phyloP scores from a whole-genome alignment of 2,888 invertebrate genomes.

The Neoitamus cyanurus region DNA sequence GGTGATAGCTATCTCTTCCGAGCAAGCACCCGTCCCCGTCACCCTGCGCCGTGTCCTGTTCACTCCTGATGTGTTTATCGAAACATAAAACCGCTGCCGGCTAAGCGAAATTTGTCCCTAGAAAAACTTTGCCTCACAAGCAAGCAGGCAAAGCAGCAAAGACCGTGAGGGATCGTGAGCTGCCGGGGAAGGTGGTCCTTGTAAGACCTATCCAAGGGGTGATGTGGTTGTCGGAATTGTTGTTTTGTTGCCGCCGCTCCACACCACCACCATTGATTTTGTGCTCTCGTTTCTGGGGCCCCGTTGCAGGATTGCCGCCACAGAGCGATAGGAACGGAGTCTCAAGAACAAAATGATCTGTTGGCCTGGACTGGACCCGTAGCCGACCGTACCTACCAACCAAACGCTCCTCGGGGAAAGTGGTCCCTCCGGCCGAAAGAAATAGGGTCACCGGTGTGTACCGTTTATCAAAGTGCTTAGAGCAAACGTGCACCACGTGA shows the following conservation, averaged over 20 bases:
- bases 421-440: constrained; percentile 10
- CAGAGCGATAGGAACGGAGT: not conserved
- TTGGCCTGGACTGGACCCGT: not conserved
- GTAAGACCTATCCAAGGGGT: not conserved
- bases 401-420: constrained; percentile 9
- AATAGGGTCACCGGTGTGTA: constrained; percentile 43
- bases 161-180: not conserved
- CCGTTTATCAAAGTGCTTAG: constrained; percentile 34
- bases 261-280: not conserved
- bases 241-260: not conserved
- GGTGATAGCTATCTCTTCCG: constrained; percentile 39
- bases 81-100: constrained; percentile 39
- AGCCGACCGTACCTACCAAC: not conserved
- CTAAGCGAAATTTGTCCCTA: constrained; percentile 37
- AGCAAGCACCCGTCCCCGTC: not conserved
- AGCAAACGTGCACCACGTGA: not conserved
- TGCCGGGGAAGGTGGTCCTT: not conserved
- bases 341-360: not conserved
- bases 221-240: not conserved
- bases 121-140: constrained; percentile 15
- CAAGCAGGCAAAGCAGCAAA: not conserved
- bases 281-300: not conserved
- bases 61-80: constrained; percentile 30
- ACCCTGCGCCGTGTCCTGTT: not conserved
- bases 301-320: not conserved